Evolutionary conservation across 2,113 vertebrate genomes (phyloP).

Genomic region (Bubo scandiacus): DNA sequence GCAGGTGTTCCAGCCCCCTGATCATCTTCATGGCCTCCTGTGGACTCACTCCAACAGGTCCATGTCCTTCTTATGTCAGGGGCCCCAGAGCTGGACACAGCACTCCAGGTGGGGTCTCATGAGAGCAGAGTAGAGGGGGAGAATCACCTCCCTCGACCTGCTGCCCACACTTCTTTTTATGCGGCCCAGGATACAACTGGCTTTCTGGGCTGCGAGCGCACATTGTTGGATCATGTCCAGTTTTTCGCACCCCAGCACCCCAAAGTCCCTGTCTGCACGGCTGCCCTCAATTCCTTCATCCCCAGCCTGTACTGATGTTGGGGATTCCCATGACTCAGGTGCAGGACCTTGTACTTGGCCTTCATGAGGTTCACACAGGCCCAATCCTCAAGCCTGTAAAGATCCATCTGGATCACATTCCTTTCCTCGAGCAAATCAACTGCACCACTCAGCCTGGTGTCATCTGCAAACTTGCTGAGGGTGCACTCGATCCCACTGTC

Average conservation of each 20-base stretch:
- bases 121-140: not conserved
- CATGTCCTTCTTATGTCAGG: too few species aligned
- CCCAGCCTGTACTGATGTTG: not conserved
- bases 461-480: not conserved
- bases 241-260: not conserved
- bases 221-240: not conserved
- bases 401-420: not conserved
- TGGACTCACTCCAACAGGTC: fast-evolving
- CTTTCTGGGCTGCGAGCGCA: not conserved
- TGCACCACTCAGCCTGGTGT: not conserved
- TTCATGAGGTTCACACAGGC: not conserved
- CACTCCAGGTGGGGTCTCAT: not conserved
- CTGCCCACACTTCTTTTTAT: not conserved
- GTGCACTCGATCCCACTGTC: not conserved
- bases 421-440: not conserved
- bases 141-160: not conserved
- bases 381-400: not conserved
- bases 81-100: not conserved
- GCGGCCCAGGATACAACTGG: fast-evolving
- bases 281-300: not conserved
- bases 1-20: not conserved
- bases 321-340: not conserved
- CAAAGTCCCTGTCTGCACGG: not conserved
- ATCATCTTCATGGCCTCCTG: not conserved
- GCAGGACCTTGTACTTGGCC: not conserved